Evolutionary conservation across 2,888 invertebrate genomes (phyloP).

Genomic region (Conus canariensis): DNA sequence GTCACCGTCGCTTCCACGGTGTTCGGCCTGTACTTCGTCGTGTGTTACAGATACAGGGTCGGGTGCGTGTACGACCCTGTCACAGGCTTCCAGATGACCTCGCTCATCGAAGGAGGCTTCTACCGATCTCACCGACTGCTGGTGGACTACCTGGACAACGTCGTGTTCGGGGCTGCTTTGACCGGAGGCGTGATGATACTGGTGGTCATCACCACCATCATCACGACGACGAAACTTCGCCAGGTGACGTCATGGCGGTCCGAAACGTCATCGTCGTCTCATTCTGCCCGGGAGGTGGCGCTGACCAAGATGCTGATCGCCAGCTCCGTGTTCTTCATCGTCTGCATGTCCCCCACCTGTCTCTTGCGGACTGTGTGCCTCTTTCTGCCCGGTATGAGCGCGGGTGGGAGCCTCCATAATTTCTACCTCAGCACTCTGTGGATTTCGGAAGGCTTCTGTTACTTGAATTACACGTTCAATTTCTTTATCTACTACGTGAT

Average conservation of each 20-base stretch:
- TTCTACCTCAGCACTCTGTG: background rate
- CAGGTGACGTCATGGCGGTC: background rate
- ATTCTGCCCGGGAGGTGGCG: background rate
- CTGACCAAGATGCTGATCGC: constrained; percentile 13
- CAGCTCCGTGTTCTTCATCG: constrained; percentile 1
- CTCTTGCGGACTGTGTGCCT: background rate
- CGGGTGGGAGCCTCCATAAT: background rate
- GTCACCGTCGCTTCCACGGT: background rate
- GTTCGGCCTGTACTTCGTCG: background rate
- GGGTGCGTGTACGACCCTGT: constrained; percentile 9
- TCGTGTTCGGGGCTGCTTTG: background rate
- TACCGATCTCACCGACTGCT: background rate
- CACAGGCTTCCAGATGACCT: background rate
- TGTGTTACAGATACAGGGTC: background rate
- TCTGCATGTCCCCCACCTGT: background rate
- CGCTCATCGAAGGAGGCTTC: background rate
- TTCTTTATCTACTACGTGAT: constrained; percentile 5
- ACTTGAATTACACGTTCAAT: background rate
- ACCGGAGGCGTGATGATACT: background rate
- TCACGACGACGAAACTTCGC: background rate
- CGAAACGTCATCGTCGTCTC: background rate
- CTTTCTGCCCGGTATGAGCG: background rate
- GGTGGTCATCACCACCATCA: background rate
- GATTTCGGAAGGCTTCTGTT: background rate
- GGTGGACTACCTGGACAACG: background rate